Evolutionary conservation across 2,797 vertebrate genomes (phyloP), one percentile per base, ranked within the genome.

Genomic region (Trematomus bernacchii): DNA sequence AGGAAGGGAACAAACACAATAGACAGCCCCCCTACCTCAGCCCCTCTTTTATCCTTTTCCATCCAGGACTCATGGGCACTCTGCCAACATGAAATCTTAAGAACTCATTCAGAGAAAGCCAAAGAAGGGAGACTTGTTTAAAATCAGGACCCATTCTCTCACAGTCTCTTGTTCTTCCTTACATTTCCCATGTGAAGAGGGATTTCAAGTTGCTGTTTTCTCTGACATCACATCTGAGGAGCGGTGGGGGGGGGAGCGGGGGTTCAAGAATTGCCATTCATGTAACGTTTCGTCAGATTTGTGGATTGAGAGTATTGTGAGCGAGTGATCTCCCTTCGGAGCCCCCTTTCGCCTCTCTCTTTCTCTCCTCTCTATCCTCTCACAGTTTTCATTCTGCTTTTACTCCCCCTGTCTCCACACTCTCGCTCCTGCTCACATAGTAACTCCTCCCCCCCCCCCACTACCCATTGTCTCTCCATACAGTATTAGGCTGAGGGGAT

Each of bases 1-100:
- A 92, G 87, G 91, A 92, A 91, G 82, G 89, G 89, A 90, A 92
- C 87, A 88, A 87, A 92, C 91, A 94, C 92, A 95, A 95, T 93
- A 86, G 91, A 82, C 80, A 59, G 64, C 89, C 89, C 87, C 90
- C 88, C 92, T 80, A 82, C 77, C 88, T 83, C 83, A 88, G 87
- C 89, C 90, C 86, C 86, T 91, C 90, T 94, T 92, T 92, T 91
- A 92, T 95, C 88, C 90, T 79, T 87, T 77, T 91, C 90, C 89
- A 92, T 90, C 91, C 91, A 92, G 91, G 92, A 92, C 87, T 79
- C 88, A 77, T 60, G 77, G 93, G 94, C 93, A 89, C 85, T 71
- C 85, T 93, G 94, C 95, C 95, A 95, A 94, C 89, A 87, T 86
- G 77, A 81, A 93, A 94, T 94, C 93, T 94, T 94, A 95, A 95